Percentiles rank a stretch among this genome's conserved stretches.
Evolutionary conservation across 2,113 vertebrate genomes (phyloP).

Genomic region (Corythaixoides concolor): DNA sequence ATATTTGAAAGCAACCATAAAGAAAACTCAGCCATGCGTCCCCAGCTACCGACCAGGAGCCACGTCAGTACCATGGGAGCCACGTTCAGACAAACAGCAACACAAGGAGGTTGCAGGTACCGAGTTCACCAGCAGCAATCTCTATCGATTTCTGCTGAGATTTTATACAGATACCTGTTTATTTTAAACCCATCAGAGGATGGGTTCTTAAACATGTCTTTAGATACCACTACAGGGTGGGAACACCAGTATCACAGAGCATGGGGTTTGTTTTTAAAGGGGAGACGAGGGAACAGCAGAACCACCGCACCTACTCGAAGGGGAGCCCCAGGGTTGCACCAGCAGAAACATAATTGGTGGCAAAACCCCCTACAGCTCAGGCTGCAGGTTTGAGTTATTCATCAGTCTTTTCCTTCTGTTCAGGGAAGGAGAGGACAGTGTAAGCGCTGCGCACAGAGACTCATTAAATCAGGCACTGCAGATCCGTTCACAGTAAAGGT

Average conservation of each 20-base stretch:
- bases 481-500: neutral
- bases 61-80: neutral
- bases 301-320: neutral
- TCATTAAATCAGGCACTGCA: neutral
- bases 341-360: neutral
- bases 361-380: neutral
- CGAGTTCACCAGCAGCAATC: neutral
- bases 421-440: neutral
- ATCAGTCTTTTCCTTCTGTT: neutral
- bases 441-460: neutral
- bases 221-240: neutral
- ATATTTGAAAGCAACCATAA: slow-evolving; percentile 56
- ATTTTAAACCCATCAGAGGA: neutral
- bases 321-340: neutral
- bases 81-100: neutral
- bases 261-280: neutral
- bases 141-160: neutral
- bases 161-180: neutral
- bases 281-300: neutral
- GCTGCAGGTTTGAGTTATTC: slow-evolving; percentile 25
- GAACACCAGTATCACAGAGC: neutral
- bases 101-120: neutral
- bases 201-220: too few relatives aligned
- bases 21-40: slow-evolving; percentile 46
- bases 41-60: neutral